Evolutionary conservation across 2,113 vertebrate species (phyloP).

Genomic region (Ancistrus triradiatus): DNA sequence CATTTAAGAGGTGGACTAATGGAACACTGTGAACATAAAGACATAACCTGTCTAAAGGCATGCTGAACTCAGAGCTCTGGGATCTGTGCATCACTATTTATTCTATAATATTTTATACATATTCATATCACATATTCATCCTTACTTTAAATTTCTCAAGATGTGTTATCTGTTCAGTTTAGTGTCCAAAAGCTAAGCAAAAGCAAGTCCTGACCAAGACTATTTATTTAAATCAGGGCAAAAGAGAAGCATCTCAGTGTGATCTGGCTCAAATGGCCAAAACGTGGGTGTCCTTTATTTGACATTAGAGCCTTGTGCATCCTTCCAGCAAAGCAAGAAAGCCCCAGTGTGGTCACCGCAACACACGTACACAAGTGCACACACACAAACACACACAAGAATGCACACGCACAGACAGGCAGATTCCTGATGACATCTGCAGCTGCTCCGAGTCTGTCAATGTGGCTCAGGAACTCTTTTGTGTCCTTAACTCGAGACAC

Average conservation of each 20-base stretch:
- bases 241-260: background rate
- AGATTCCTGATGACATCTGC: conserved; percentile 60
- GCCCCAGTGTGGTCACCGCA: conserved; percentile 44
- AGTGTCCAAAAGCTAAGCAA: no score
- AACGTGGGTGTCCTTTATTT: conserved; percentile 33
- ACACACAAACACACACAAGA: conserved; percentile 25
- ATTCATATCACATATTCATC: no score
- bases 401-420: conserved; percentile 16
- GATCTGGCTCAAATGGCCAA: background rate
- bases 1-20: no score
- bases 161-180: no score
- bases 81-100: no score
- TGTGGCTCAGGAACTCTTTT: conserved; percentile 30
- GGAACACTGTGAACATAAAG: no score
- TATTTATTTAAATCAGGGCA: background rate
- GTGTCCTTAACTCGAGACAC: conserved; percentile 53
- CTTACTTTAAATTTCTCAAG: no score
- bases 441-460: conserved; percentile 67
- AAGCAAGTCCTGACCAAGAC: no score
- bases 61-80: no score
- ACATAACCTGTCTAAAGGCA: no score
- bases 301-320: conserved; percentile 52
- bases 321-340: conserved; percentile 55
- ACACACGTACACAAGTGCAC: conserved; percentile 21
- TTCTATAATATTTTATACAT: no score